phyloP scores from a whole-genome alignment of 2,113 vertebrate species.

The Himantopus leucocephalus region DNA sequence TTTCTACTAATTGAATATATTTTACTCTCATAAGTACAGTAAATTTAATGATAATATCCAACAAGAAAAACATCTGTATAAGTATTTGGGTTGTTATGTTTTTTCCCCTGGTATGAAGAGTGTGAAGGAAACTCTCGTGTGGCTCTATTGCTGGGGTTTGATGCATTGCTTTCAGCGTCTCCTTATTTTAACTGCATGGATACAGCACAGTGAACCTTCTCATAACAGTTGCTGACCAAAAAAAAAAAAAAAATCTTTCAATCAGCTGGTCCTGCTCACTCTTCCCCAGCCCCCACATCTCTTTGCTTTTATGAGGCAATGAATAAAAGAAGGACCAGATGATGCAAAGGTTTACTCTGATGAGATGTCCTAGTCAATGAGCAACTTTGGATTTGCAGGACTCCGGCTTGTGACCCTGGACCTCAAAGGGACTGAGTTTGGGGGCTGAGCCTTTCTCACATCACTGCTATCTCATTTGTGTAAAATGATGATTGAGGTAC shows the following conservation, averaged over 20 bases:
- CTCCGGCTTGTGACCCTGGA: not conserved
- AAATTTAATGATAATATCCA: not conserved
- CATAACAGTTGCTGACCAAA: slow-evolving; percentile 4
- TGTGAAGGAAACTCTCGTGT: not conserved
- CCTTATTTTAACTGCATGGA: slow-evolving; percentile 9
- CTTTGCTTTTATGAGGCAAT: slow-evolving; percentile 33
- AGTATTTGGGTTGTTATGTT: not conserved
- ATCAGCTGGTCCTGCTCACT: not conserved
- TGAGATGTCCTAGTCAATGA: not conserved
- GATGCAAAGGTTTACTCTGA: slow-evolving; percentile 3
- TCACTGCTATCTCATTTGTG: not conserved
- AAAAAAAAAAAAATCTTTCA: slow-evolving; percentile 24
- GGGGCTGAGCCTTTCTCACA: not conserved
- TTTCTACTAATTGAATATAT: not conserved
- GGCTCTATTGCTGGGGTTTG: not conserved
- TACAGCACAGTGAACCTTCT: slow-evolving; percentile 34
- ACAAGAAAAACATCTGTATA: not conserved
- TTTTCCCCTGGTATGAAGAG: not conserved
- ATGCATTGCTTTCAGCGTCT: slow-evolving; percentile 29
- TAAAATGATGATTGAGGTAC: not conserved
- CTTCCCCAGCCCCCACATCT: not conserved
- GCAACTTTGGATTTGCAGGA: not conserved
- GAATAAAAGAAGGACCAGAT: slow-evolving; percentile 10
- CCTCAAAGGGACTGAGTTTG: not conserved
- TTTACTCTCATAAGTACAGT: not conserved